Conservation (phyloP, 2,888 invertebrate genomes). For the Xylota sylvarum region DNA sequence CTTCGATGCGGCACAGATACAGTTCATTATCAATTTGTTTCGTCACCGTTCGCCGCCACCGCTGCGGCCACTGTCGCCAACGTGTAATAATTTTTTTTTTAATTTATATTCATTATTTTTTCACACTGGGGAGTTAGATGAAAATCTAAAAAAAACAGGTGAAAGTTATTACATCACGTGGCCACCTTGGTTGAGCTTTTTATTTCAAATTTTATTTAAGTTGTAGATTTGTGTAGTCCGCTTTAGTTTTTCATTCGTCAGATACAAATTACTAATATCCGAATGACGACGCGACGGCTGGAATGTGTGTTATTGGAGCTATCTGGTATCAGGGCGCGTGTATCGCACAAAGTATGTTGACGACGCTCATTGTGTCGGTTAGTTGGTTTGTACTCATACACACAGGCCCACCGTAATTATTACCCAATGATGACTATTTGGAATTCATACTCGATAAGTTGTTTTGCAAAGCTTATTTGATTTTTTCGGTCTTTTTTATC, state of each 20-base stretch:
- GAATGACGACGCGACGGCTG: slow-evolving; percentile 6
- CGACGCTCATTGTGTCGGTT: slow-evolving; percentile 6
- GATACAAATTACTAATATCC: slow-evolving; percentile 6
- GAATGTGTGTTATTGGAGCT: slow-evolving; percentile 37
- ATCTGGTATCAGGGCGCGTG: slow-evolving; percentile 18
- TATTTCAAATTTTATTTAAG: slow-evolving; percentile 37
- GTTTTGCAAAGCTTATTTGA: slow-evolving; percentile 45
- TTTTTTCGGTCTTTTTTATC: slow-evolving; percentile 18
- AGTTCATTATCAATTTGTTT: slow-evolving; percentile 74
- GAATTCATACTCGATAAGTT: slow-evolving; percentile 26
- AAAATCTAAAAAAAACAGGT: slow-evolving; percentile 39
- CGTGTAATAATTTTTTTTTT: slow-evolving; percentile 44
- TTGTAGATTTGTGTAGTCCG: slow-evolving; percentile 10
- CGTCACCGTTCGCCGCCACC: slow-evolving; percentile 51
- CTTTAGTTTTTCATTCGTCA: slow-evolving; percentile 12
- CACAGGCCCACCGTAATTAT: not conserved
- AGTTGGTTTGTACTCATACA: not conserved
- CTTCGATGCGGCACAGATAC: slow-evolving; percentile 54
- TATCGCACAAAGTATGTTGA: slow-evolving; percentile 12
- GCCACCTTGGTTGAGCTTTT: slow-evolving; percentile 54
- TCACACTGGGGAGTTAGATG: not conserved
- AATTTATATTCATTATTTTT: slow-evolving; percentile 40
- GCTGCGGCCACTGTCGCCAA: slow-evolving; percentile 31
- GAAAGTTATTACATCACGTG: slow-evolving; percentile 74
- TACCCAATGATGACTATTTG: slow-evolving; percentile 32